A percentile compares a stretch with the other conserved stretches of the same genome.
These are phyloP conservation scores for Malthinus seriepunctatus DNA, from an alignment of 2,888 invertebrate genomes.

Conservation along the genomic window DNA sequence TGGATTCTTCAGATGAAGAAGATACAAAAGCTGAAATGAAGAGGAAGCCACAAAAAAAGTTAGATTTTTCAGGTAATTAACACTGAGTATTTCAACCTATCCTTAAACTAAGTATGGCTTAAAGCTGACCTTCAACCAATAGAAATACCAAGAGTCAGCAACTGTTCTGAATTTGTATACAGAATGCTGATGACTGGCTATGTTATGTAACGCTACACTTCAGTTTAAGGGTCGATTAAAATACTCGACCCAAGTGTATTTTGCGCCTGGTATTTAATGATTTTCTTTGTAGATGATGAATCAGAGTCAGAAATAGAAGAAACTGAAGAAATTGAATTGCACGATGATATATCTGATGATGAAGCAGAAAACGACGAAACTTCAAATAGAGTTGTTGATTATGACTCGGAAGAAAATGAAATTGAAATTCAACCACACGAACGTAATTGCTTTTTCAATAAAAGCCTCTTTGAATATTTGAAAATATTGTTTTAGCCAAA, in stretches of 20 bases:
- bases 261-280: no score
- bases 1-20: conserved; percentile 49
- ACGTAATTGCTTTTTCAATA: no score
- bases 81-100: no score
- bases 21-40: conserved; percentile 27
- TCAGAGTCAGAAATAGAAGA: conserved; percentile 49
- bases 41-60: conserved; percentile 45
- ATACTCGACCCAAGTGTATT: no score
- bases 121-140: no score
- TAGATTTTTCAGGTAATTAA: conserved; percentile 57
- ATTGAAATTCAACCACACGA: conserved; percentile 42
- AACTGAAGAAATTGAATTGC: conserved; percentile 48
- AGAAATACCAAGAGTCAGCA: no score
- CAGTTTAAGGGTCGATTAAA: no score
- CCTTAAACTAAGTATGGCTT: no score
- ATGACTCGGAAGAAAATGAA: conserved; percentile 87
- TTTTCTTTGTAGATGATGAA: conserved; percentile 37
- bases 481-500: background rate
- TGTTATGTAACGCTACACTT: no score
- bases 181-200: no score
- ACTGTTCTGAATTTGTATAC: no score
- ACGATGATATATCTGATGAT: conserved; percentile 46
- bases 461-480: conserved; percentile 3
- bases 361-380: conserved; percentile 47
- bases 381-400: conserved; percentile 59